phyloP scores from a whole-genome alignment of 2,797 vertebrate genomes.

The Schizopygopsis pylzovi region DNA sequence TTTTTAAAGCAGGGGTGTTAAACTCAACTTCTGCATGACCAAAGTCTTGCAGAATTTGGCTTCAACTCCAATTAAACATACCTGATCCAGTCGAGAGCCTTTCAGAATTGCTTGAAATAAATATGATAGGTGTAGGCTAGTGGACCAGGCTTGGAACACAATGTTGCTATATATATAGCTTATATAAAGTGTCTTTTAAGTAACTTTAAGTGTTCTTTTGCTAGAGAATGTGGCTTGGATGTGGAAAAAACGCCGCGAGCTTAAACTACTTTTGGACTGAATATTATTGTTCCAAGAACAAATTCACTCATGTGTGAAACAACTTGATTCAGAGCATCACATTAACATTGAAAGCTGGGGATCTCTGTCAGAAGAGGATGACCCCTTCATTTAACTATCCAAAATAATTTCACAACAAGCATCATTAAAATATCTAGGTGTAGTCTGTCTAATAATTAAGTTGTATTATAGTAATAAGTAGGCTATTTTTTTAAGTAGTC shows the following conservation, averaged over 20 bases:
- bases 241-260: neutral
- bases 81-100: neutral
- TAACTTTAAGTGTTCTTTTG: neutral
- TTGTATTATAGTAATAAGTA: neutral
- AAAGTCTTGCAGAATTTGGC: neutral
- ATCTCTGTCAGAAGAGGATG: neutral
- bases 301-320: neutral
- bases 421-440: slow-evolving; percentile 1
- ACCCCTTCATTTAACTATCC: neutral
- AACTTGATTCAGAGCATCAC: neutral
- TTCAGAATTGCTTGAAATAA: neutral
- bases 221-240: neutral
- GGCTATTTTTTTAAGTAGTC: neutral
- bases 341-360: neutral
- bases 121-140: neutral
- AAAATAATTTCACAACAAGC: neutral
- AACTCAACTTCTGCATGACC: neutral
- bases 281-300: slow-evolving; percentile 6
- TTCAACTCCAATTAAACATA: neutral
- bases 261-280: neutral
- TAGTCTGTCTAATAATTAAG: neutral
- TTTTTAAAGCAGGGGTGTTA: neutral
- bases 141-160: neutral
- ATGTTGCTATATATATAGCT: neutral
- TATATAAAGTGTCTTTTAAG: neutral